phyloP scores from a whole-genome alignment of 2,888 invertebrate species.

The Camptogramma bilineatum region DNA sequence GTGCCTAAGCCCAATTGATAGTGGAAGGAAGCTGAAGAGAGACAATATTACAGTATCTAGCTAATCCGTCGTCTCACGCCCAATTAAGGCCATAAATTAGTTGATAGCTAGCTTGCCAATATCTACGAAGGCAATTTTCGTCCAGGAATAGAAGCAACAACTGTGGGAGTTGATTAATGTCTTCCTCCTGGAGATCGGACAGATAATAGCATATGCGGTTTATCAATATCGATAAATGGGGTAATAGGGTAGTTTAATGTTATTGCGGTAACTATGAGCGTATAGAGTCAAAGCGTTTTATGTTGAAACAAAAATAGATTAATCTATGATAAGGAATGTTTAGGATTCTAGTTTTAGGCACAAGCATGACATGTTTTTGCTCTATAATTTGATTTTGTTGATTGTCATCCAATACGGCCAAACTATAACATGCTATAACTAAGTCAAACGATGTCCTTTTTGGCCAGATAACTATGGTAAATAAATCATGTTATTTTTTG shows the following conservation, averaged over 20 bases:
- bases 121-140: slow-evolving; percentile 55
- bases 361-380: no score
- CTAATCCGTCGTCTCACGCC: slow-evolving; percentile 42
- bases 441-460: no score
- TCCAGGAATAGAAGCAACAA: slow-evolving; percentile 53
- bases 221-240: slow-evolving; percentile 32
- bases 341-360: no score
- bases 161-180: slow-evolving; percentile 44
- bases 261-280: not conserved
- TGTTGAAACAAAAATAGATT: no score
- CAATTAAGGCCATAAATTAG: slow-evolving; percentile 63
- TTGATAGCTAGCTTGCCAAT: slow-evolving; percentile 59
- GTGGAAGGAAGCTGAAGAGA: slow-evolving; percentile 1
- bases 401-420: no score
- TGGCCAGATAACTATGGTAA: no score
- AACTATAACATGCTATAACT: no score
- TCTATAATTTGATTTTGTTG: no score
- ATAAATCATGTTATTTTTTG: no score
- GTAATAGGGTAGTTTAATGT: slow-evolving; percentile 4
- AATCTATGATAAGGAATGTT: no score
- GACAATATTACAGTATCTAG: slow-evolving; percentile 12
- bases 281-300: no score
- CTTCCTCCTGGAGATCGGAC: slow-evolving; percentile 35
- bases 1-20: not conserved
- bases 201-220: slow-evolving; percentile 29